Evolutionary conservation across 2,797 vertebrate species (phyloP), one percentile per base, ranked within the genome.

Genomic region (Enteromius treurensis): DNA sequence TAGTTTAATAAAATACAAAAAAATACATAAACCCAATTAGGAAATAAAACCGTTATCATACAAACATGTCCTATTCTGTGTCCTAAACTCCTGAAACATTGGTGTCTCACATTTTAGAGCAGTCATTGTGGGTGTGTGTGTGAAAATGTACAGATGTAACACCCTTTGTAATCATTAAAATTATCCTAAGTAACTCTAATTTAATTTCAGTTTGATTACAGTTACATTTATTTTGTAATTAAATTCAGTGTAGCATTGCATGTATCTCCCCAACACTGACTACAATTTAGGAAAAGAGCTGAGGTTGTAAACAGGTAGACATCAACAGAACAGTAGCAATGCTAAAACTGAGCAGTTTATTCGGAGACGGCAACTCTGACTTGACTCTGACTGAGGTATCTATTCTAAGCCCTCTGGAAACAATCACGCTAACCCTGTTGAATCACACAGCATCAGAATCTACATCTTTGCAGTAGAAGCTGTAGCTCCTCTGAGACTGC

Each of bases 371-470:
- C 42, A 69, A 67, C 75, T 67, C 69, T 74, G 68, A 76, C 62
- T 88, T 82, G 73, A 67, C 40, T 86, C 73, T 62, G 53, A 51
- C 78, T 47, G 29, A 47, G 23, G 53, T 81, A 47, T 84, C 64
- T 26, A 26, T 26, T 26, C 26, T 65, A 14, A 77, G 42, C 53
- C 76, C 85, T 84, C 87, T 89, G 87, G 81, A 86, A 87, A 71
- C 55, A 77, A 86, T 88, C 84, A 80, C 64, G 69, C 45, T 23
- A 51, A 14, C 29, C 26, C 34, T 45, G 17, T 42, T 79, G 62
- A 58, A n/a, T 79, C 62, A 67, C 32, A 65, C 26, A 67, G 21
- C 64, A 60, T 62, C 47, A 69, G n/a, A 70, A 15, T 13, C n/a
- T 23, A 81, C 79, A 64, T 49, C 4, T 81, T 42, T 49, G 58